Evolutionary conservation across 1,140 invertebrate genomes (phyloP).

Genomic region (Anagrus nilaparvatae): DNA sequence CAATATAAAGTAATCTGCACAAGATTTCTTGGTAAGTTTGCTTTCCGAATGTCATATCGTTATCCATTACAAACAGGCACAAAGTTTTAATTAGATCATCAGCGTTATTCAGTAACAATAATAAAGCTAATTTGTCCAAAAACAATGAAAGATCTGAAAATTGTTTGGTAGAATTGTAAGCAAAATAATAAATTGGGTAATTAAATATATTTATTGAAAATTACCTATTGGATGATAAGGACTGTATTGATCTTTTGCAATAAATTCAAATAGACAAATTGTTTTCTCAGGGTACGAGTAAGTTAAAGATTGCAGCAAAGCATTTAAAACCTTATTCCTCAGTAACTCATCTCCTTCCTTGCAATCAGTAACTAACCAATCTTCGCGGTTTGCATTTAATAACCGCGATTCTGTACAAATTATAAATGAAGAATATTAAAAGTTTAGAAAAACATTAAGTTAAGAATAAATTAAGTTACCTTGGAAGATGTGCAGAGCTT

Average conservation of each 20-base stretch:
- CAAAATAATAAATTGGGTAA: neutral
- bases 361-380: constrained; percentile 16
- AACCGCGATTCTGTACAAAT: constrained; percentile 14
- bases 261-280: constrained; percentile 20
- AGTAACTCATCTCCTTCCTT: constrained; percentile 10
- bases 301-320: constrained; percentile 22
- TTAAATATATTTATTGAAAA: neutral
- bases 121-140: constrained; percentile 16
- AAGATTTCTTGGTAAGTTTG: constrained; percentile 19
- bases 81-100: constrained; percentile 14
- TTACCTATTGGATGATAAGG: constrained; percentile 26
- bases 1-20: constrained; percentile 13
- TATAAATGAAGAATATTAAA: neutral
- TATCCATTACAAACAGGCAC: constrained; percentile 15
- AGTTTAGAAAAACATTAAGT: neutral
- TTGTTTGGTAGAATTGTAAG: neutral
- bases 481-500: constrained; percentile 25
- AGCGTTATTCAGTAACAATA: constrained; percentile 5
- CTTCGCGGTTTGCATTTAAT: constrained; percentile 14
- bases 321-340: constrained; percentile 13
- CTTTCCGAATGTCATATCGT: constrained; percentile 16
- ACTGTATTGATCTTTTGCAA: constrained; percentile 22
- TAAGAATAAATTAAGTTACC: constrained; percentile 16
- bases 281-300: constrained; percentile 17
- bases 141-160: constrained; percentile 20